Conservation (phyloP, 2,113 vertebrate genomes). For the Tetrao urogallus region DNA sequence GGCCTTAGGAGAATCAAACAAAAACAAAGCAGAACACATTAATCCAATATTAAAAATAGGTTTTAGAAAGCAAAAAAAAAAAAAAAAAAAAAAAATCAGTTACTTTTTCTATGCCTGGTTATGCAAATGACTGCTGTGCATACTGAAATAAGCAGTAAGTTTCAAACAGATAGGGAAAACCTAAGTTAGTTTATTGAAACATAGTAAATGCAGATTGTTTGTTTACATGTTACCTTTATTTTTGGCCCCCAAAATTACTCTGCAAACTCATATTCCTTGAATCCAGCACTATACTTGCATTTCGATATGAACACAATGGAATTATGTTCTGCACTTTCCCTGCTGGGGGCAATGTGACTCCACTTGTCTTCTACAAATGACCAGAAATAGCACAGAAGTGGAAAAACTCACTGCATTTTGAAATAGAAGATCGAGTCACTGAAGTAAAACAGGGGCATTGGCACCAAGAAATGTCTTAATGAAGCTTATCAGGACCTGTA, state of each 20-base stretch:
- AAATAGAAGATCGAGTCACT: neutral
- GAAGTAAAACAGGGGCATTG: neutral
- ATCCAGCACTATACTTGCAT: neutral
- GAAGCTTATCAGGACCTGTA: conserved; percentile 63
- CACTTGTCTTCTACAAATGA: conserved; percentile 42
- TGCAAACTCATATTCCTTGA: neutral
- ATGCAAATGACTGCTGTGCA: neutral
- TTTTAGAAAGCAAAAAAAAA: neutral
- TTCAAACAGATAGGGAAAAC: neutral
- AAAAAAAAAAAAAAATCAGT: neutral
- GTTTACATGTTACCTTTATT: neutral
- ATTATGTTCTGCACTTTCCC: conserved; percentile 69
- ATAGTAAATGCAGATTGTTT: neutral
- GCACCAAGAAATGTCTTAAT: conserved; percentile 44
- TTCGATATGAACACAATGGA: neutral
- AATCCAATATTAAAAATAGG: rapidly evolving
- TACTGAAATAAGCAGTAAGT: neutral
- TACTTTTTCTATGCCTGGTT: neutral
- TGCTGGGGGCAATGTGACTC: conserved; percentile 83
- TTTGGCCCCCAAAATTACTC: neutral
- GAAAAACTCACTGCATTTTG: conserved; percentile 36
- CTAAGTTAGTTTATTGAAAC: neutral
- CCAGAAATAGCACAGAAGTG: neutral
- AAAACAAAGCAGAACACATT: neutral
- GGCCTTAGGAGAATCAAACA: neutral